Evolutionary conservation across 2,888 invertebrate species (phyloP).

Genomic region (Chymomyza fuscimana): DNA sequence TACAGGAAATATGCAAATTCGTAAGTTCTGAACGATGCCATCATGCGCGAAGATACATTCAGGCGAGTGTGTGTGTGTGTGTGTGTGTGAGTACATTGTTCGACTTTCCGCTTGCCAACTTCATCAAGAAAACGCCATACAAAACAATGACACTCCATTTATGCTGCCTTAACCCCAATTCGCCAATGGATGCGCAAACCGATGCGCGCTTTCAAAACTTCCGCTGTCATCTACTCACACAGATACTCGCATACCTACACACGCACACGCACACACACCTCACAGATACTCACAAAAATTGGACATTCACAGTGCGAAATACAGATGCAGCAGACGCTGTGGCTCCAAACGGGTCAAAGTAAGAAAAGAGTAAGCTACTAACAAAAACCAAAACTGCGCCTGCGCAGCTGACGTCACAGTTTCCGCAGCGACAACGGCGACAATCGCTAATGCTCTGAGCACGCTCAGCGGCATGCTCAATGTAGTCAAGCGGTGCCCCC

Average conservation of each 20-base stretch:
- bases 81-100: background rate
- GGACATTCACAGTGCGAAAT: background rate
- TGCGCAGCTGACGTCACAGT: background rate
- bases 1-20: slow-evolving; percentile 1
- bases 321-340: background rate
- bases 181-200: slow-evolving; percentile 12
- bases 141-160: slow-evolving; percentile 32
- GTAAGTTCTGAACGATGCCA: background rate
- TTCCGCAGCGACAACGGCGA: background rate
- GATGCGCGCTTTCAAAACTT: slow-evolving; percentile 53
- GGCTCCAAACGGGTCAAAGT: background rate
- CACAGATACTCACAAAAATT: background rate
- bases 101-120: slow-evolving; percentile 10
- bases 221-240: slow-evolving; percentile 53
- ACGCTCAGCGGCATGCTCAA: slow-evolving; percentile 46
- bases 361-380: background rate
- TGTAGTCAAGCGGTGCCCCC: slow-evolving; percentile 8
- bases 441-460: slow-evolving; percentile 43
- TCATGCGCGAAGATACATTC: background rate
- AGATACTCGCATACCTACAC: slow-evolving; percentile 5
- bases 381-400: background rate
- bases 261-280: background rate
- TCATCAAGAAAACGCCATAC: background rate
- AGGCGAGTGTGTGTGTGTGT: background rate
- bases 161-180: slow-evolving; percentile 46